Conservation (phyloP, 2,888 invertebrate genomes). For the Lasioglossum morio region DNA sequence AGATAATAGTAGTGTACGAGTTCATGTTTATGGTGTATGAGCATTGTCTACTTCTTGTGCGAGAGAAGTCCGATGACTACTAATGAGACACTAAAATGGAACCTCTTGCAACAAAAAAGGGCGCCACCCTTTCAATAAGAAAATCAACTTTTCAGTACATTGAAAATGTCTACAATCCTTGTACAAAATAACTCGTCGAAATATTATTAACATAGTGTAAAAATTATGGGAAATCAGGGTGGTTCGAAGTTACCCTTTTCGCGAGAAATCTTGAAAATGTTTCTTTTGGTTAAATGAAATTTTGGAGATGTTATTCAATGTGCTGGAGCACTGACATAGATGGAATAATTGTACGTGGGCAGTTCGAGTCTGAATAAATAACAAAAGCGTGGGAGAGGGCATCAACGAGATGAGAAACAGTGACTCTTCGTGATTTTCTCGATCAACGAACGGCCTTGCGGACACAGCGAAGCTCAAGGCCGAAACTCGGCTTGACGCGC, state of each 20-base stretch:
- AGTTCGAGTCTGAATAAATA: neutral
- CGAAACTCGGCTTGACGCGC: constrained; percentile 48
- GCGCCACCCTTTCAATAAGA: neutral
- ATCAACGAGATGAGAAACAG: constrained; percentile 31
- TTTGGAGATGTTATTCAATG: neutral
- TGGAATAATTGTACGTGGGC: neutral
- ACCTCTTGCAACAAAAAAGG: neutral
- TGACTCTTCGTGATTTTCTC: constrained; percentile 47
- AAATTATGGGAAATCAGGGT: neutral
- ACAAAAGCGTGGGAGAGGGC: neutral
- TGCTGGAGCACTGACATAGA: neutral
- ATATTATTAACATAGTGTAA: neutral
- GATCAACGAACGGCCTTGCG: constrained; percentile 65
- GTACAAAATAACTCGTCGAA: neutral
- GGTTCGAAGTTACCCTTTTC: neutral
- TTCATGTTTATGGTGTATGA: constrained; percentile 38
- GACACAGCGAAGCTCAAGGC: constrained; percentile 46
- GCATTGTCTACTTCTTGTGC: constrained; percentile 55
- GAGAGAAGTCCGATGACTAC: constrained; percentile 40
- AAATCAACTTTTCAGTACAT: neutral
- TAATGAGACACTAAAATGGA: constrained; percentile 43
- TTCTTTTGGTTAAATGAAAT: neutral
- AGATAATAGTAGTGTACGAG: constrained; percentile 58
- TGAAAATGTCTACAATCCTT: neutral
- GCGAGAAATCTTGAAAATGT: neutral